A percentile compares a stretch with the other conserved stretches of the same genome.
These are phyloP conservation scores for Cepaea hortensis DNA, from an alignment of 2,888 invertebrate genomes.

Conservation along the genomic window DNA sequence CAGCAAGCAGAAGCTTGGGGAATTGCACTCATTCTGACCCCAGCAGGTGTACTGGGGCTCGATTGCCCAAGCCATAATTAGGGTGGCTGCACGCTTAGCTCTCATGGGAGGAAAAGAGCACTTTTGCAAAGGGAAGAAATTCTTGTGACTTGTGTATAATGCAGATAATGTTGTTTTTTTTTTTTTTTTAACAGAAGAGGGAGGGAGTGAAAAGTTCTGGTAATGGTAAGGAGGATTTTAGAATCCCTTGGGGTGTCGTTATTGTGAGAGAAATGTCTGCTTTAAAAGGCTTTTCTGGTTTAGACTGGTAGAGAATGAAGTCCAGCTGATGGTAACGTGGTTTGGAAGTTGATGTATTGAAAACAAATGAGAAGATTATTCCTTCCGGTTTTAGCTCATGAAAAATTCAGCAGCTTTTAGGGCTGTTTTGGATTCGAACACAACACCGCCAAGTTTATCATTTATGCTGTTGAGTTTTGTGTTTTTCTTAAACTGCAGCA, in stretches of 20 bases:
- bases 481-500: too few species aligned
- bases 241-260: slow-evolving; percentile 5
- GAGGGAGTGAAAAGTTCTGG: too few species aligned
- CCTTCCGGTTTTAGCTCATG: slow-evolving; percentile 29
- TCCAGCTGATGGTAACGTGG: background rate
- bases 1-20: slow-evolving; percentile 51
- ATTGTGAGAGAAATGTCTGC: slow-evolving; percentile 22
- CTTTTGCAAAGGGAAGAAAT: slow-evolving; percentile 11
- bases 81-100: slow-evolving; percentile 44
- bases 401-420: slow-evolving; percentile 20
- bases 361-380: slow-evolving; percentile 39
- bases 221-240: background rate
- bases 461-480: too few species aligned
- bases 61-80: slow-evolving; percentile 52
- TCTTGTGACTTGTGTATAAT: slow-evolving; percentile 20
- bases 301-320: background rate
- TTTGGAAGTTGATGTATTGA: slow-evolving; percentile 14
- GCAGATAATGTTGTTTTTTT: background rate
- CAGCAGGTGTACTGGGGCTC: slow-evolving; percentile 54
- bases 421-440: background rate
- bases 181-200: too few species aligned
- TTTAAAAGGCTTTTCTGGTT: slow-evolving; percentile 26
- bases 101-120: slow-evolving; percentile 22
- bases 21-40: slow-evolving; percentile 53
- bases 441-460: background rate